These are phyloP conservation scores for Tetragonula carbonaria DNA, from an alignment of 2,888 invertebrate species.

Conservation along the genomic window DNA sequence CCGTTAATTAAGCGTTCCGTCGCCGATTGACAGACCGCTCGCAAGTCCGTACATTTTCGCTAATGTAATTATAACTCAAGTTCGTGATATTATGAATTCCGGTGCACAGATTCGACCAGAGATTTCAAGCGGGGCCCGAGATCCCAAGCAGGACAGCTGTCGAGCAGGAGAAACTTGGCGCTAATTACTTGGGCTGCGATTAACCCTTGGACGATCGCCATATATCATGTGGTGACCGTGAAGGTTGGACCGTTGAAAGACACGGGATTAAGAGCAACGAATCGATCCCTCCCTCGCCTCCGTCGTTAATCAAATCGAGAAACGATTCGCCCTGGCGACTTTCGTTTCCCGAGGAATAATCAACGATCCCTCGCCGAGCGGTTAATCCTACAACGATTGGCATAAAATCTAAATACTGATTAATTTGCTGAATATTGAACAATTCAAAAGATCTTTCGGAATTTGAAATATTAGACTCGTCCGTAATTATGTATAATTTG, in stretches of 20 bases:
- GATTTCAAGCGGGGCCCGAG: constrained; percentile 12
- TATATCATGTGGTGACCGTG: constrained; percentile 36
- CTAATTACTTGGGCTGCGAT: constrained; percentile 55
- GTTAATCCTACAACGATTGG: too few species aligned
- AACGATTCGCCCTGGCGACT: neutral
- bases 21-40: neutral
- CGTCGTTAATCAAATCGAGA: constrained; percentile 46
- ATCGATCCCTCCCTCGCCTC: constrained; percentile 28
- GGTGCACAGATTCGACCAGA: neutral
- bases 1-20: neutral
- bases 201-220: constrained; percentile 45
- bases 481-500: too few species aligned
- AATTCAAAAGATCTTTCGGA: too few species aligned
- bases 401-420: too few species aligned
- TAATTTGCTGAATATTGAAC: too few species aligned
- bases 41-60: neutral
- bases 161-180: constrained; percentile 41
- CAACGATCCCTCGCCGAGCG: too few species aligned
- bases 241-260: constrained; percentile 39
- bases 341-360: constrained; percentile 3
- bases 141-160: constrained; percentile 46
- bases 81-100: constrained; percentile 1
- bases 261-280: constrained; percentile 48
- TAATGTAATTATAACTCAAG: constrained; percentile 16
- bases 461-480: too few species aligned